These are phyloP conservation scores for Gyps fulvus DNA, from an alignment of 2,113 vertebrate genomes.

Conservation along the genomic window DNA sequence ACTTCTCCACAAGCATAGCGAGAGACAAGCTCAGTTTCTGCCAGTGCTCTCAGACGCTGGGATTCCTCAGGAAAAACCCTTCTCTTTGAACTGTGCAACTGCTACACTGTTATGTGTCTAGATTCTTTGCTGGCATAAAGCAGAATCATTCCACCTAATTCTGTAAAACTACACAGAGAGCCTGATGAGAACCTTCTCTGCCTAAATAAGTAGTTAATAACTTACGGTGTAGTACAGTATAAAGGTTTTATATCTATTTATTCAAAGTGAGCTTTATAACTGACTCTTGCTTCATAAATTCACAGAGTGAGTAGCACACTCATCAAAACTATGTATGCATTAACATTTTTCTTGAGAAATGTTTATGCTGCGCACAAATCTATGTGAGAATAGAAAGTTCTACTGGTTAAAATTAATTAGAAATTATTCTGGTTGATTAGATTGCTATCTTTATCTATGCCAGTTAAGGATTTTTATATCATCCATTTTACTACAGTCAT, in stretches of 20 bases:
- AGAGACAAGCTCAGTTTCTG: background rate
- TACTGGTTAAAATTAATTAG: background rate
- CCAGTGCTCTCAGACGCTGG: background rate
- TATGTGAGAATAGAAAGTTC: background rate
- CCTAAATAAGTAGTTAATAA: background rate
- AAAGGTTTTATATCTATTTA: background rate
- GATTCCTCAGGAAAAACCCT: background rate
- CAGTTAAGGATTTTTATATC: background rate
- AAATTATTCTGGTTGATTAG: background rate
- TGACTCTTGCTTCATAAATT: background rate
- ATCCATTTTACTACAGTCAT: background rate
- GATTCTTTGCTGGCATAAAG: background rate
- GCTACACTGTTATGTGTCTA: background rate
- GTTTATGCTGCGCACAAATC: background rate
- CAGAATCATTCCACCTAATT: background rate
- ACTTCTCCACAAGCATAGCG: fast-evolving
- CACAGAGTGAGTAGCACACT: background rate
- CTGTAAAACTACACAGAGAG: background rate
- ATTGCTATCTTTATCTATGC: background rate
- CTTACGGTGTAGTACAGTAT: background rate
- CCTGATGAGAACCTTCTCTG: background rate
- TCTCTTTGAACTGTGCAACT: background rate
- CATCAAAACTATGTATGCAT: background rate
- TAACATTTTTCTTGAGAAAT: background rate
- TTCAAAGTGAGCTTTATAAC: background rate